Percentiles rank a stretch among this genome's conserved stretches.
phyloP scores from a whole-genome alignment of 2,888 invertebrate species.

The Laspeyria flexula region DNA sequence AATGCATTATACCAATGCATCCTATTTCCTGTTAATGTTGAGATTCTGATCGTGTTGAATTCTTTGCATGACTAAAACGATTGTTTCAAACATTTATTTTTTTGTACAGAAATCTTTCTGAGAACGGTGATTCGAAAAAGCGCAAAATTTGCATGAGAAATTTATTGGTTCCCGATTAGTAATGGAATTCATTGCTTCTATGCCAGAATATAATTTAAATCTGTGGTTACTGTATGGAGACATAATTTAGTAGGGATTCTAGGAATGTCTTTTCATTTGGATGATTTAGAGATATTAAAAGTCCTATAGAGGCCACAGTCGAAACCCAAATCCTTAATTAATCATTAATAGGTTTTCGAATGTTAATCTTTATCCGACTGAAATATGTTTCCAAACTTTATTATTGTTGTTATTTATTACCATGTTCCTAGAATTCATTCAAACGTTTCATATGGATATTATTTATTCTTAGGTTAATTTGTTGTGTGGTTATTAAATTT shows the following conservation, averaged over 20 bases:
- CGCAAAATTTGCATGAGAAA: conserved; percentile 74
- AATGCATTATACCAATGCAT: conserved; percentile 77
- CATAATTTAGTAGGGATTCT: conserved; percentile 68
- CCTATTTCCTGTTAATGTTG: conserved; percentile 71
- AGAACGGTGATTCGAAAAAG: conserved; percentile 59
- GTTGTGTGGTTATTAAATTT: conserved; percentile 33
- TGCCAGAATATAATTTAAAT: conserved; percentile 77
- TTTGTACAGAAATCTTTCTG: conserved; percentile 58
- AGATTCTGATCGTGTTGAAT: conserved; percentile 52
- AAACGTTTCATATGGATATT: conserved; percentile 34
- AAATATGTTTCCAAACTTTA: conserved; percentile 47
- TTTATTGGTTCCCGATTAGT: conserved; percentile 67
- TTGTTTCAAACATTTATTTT: conserved; percentile 60
- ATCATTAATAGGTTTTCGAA: conserved; percentile 73
- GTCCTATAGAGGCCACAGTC: conserved; percentile 53
- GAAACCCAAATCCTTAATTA: conserved; percentile 68
- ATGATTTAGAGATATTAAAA: conserved; percentile 75
- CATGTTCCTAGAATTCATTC: conserved; percentile 36
- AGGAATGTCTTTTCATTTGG: conserved; percentile 62
- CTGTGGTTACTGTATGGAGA: conserved; percentile 68
- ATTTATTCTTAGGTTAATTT: conserved; percentile 42
- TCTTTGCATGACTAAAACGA: conserved; percentile 60
- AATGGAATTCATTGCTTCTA: conserved; percentile 67
- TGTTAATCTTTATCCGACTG: conserved; percentile 59
- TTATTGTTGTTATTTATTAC: conserved; percentile 46